These are phyloP conservation scores for Spheniscus humboldti DNA, from an alignment of 2,797 vertebrate genomes.

Conservation along the genomic window DNA sequence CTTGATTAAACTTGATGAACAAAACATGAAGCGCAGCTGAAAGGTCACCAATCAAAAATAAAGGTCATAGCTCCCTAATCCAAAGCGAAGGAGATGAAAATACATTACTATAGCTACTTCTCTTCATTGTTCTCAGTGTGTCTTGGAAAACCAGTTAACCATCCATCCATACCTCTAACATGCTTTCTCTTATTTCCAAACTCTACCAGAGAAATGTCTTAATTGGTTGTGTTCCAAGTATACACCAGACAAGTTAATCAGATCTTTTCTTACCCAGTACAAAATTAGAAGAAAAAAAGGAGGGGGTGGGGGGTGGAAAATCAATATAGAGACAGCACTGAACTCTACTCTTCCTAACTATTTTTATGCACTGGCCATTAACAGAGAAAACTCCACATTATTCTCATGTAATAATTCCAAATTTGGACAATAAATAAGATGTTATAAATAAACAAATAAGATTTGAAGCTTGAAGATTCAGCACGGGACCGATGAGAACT, in stretches of 20 bases:
- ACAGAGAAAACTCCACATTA: neutral
- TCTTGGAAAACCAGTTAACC: neutral
- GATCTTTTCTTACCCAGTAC: neutral
- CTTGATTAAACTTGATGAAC: neutral
- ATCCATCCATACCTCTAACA: neutral
- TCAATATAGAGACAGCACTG: neutral
- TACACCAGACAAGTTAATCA: neutral
- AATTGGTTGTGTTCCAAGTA: neutral
- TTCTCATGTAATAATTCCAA: neutral
- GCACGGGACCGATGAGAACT: neutral
- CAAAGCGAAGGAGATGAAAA: neutral
- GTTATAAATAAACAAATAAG: neutral
- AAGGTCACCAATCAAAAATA: neutral
- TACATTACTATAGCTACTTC: neutral
- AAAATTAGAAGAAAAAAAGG: neutral
- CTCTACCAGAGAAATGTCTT: neutral
- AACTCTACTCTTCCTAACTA: neutral
- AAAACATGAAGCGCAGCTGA: neutral
- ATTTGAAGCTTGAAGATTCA: neutral
- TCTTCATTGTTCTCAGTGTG: neutral
- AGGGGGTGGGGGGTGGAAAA: accelerated
- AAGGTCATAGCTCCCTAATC: neutral
- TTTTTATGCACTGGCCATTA: neutral
- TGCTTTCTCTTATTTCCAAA: neutral
- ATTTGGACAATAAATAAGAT: neutral